Base-by-base conservation (phyloP, 2,113 vertebrate species). In the Ivindomyrus marchei region DNA sequence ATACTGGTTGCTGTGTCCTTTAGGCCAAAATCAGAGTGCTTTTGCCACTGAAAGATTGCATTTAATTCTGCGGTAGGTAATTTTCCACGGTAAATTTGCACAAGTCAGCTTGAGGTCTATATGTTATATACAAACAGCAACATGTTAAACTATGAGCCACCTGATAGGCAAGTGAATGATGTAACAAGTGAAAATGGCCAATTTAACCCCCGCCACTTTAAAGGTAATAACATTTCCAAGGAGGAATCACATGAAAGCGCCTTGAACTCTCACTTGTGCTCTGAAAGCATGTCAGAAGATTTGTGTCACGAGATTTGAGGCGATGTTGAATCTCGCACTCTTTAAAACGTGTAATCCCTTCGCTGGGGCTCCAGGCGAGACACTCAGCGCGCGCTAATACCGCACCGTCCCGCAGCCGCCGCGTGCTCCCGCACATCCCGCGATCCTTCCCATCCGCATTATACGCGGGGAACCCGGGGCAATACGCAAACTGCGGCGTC, bases 291-390 rank as follows among this genome's bases (percentile, higher is more conserved):
- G 93, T 94, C 93, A 93, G 90, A 88, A 87, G 92, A 93, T 94
- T 87, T 53, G 85, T 87, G 94, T 94, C 93, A 87, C 49, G 13
- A 94, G 91, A 94, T 94, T 93, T 93, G 95, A 96, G 94, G 93
- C 94, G 94, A 93, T 93, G 93, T 94, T 93, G 93, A 94, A 95
- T 94, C 93, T 93, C 92, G 91, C 93, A 95, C 94, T 94, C 94
- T 94, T 95, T 95, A 95, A 95, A 96, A 96, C 94, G 95, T 96
- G 95, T 96, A 96, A 95, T 96, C 95, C 94, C 92, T 93, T 95
- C 93, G 94, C 93, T 91, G 88, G 62, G 91, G 94, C 94, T 94
- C 90, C 88, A 89, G 91, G 94, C 94, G 80, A 91, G 74, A 52
- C 62, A n/a, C 36, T 17, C 89, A 45, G 45, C 56, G 15, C 45